Percentiles rank a stretch among this genome's conserved stretches.
Evolutionary conservation across 2,888 invertebrate genomes (phyloP).

Genomic region (Tinea trinotella): DNA sequence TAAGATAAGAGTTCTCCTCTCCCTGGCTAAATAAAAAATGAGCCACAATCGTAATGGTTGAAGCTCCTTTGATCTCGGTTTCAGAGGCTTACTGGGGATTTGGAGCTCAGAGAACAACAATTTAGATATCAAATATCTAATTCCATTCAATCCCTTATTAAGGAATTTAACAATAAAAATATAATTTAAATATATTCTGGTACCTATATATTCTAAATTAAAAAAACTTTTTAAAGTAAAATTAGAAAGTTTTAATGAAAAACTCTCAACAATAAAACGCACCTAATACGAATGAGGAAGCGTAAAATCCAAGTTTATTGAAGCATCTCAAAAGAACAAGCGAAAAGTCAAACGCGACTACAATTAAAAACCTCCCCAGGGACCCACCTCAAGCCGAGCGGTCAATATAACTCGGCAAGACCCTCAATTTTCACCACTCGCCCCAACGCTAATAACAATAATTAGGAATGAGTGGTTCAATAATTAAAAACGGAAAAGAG

Average conservation of each 20-base stretch:
- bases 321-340: conserved; percentile 63
- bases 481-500: conserved; percentile 74
- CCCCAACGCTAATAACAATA: conserved; percentile 72
- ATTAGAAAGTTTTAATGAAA: conserved; percentile 10
- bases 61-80: conserved; percentile 68
- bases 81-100: conserved; percentile 63
- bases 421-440: conserved; percentile 71
- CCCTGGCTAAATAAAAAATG: conserved; percentile 67
- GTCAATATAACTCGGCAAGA: conserved; percentile 65
- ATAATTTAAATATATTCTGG: too few relatives aligned
- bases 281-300: conserved; percentile 48
- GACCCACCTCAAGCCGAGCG: conserved; percentile 57
- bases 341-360: conserved; percentile 64
- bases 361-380: conserved; percentile 65
- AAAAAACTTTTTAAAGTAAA: not conserved
- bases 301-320: conserved; percentile 65
- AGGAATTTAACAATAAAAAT: not conserved
- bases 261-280: conserved; percentile 44
- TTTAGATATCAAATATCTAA: conserved; percentile 66
- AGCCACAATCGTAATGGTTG: conserved; percentile 68
- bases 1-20: conserved; percentile 36
- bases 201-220: not conserved
- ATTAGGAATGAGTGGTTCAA: conserved; percentile 75
- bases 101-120: conserved; percentile 53
- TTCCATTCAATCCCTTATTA: conserved; percentile 44